phyloP scores from a whole-genome alignment of 2,113 vertebrate genomes.

The Anhinga anhinga region DNA sequence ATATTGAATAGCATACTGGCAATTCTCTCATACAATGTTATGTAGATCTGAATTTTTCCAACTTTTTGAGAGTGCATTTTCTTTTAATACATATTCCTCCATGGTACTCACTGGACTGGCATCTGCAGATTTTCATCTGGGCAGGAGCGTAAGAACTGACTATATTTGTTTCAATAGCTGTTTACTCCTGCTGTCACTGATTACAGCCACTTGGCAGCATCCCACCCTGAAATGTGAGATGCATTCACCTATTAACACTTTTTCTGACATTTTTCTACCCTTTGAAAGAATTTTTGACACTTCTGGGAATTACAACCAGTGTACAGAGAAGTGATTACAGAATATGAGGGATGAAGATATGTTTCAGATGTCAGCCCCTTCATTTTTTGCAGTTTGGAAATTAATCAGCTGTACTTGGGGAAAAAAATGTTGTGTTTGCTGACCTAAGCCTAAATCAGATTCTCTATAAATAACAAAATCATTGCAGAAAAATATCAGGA shows the following conservation, averaged over 20 bases:
- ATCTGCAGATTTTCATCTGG: background rate
- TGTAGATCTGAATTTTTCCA: background rate
- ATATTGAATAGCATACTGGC: background rate
- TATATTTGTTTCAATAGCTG: background rate
- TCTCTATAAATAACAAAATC: background rate
- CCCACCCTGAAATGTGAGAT: background rate
- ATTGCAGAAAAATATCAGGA: background rate
- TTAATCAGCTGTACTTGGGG: background rate
- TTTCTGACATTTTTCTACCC: background rate
- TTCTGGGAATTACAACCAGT: background rate
- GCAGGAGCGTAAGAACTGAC: background rate
- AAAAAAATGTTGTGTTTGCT: background rate
- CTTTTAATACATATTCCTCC: background rate
- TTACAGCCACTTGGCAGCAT: background rate
- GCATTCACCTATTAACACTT: background rate
- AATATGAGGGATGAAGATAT: background rate
- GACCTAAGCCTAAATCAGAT: background rate
- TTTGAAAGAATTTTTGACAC: background rate
- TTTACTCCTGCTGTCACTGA: background rate
- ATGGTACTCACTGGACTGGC: background rate
- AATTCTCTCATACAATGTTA: background rate
- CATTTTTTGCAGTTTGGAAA: background rate
- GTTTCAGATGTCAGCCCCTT: background rate
- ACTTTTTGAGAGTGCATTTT: background rate
- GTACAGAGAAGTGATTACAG: background rate